A percentile compares a stretch with the other conserved stretches of the same genome.
phyloP scores from a whole-genome alignment of 2,888 invertebrate genomes.

The Eumerus sabulonum region DNA sequence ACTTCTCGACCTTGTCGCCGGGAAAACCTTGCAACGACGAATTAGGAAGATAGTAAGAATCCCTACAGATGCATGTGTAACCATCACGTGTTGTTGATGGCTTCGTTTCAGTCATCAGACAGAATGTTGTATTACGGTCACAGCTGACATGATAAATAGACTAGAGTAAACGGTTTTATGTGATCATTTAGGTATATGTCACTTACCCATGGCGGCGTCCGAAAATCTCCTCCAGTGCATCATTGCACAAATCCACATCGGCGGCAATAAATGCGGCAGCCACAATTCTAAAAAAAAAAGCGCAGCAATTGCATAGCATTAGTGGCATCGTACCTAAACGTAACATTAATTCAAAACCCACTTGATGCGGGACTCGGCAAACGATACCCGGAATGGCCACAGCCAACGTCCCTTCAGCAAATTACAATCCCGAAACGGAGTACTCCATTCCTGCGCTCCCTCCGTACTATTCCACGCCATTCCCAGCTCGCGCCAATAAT shows the following conservation, averaged over 20 bases:
- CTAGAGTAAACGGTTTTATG: not conserved
- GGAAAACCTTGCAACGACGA: constrained; percentile 80
- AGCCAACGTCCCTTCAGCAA: constrained; percentile 78
- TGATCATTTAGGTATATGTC: not conserved
- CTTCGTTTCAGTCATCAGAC: constrained; percentile 76
- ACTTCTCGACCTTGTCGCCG: constrained; percentile 80
- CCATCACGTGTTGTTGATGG: constrained; percentile 79
- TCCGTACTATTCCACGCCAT: constrained; percentile 79
- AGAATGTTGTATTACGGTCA: constrained; percentile 79
- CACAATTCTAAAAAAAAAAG: constrained; percentile 79
- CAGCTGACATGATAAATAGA: constrained; percentile 72
- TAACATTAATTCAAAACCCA: constrained; percentile 69
- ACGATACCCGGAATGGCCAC: constrained; percentile 79
- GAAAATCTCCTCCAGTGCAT: constrained; percentile 84
- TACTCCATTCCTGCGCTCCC: constrained; percentile 78
- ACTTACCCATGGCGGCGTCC: constrained; percentile 82
- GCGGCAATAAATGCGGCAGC: constrained; percentile 82
- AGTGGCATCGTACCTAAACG: not conserved
- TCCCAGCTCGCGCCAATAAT: constrained; percentile 79
- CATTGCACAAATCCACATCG: constrained; percentile 87
- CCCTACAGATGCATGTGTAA: constrained; percentile 83
- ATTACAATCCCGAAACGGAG: constrained; percentile 79
- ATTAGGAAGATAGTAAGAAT: constrained; percentile 82
- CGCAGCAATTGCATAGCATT: constrained; percentile 9
- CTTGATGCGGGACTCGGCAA: constrained; percentile 77